These are phyloP conservation scores for Acipenser transmontanus DNA, from an alignment of 2,797 vertebrate species.

Conservation along the genomic window DNA sequence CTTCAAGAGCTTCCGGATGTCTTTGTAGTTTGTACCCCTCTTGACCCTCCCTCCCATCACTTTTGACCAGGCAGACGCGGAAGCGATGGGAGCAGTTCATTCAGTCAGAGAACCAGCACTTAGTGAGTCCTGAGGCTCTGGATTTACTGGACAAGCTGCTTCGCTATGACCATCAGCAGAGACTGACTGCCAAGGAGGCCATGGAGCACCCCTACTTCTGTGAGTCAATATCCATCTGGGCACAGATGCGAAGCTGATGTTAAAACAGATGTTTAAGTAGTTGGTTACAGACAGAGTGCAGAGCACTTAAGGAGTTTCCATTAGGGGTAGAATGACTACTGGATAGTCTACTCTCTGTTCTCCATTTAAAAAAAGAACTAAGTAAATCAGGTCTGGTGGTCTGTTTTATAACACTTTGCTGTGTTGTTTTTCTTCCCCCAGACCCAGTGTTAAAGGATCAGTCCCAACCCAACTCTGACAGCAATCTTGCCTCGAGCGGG, in stretches of 20 bases:
- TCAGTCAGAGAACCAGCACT: constrained; percentile 72
- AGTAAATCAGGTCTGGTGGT: too few species aligned
- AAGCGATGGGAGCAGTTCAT: constrained; percentile 79
- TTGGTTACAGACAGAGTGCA: too few species aligned
- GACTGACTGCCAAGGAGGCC: constrained; percentile 71
- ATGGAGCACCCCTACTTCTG: constrained; percentile 76
- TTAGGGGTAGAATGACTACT: too few species aligned
- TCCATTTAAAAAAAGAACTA: too few species aligned
- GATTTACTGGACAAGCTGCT: constrained; percentile 74
- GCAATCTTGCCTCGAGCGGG: constrained; percentile 78
- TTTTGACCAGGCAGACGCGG: constrained; percentile 71
- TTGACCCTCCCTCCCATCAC: background rate
- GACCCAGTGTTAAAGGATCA: constrained; percentile 88
- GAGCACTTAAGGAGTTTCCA: too few species aligned
- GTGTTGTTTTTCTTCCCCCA: constrained; percentile 39
- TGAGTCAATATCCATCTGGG: background rate
- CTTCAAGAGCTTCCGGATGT: too few species aligned
- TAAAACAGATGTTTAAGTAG: too few species aligned
- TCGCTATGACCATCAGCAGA: constrained; percentile 75
- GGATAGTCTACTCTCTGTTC: too few species aligned
- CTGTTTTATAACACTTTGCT: too few species aligned
- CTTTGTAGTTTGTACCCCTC: too few species aligned
- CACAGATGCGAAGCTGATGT: too few species aligned
- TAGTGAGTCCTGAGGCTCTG: constrained; percentile 69
- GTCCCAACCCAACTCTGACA: constrained; percentile 77